These are phyloP conservation scores for Panagrolaimus sp. DNA, from an alignment of 1,140 invertebrate species.

Conservation along the genomic window DNA sequence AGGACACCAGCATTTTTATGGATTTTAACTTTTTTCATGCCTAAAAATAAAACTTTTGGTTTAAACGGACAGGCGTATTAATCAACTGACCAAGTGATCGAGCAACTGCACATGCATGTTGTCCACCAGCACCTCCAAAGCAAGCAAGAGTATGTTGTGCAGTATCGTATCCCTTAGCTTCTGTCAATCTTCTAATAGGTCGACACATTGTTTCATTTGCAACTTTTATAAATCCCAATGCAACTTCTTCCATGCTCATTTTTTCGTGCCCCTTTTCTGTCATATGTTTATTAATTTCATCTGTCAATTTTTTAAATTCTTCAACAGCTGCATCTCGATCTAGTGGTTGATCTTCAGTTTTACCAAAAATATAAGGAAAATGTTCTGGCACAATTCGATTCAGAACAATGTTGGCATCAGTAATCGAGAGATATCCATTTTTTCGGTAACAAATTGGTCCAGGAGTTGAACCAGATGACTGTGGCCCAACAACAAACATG, in stretches of 20 bases:
- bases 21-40: conserved; percentile 53
- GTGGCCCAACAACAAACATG: conserved; percentile 90
- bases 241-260: conserved; percentile 71
- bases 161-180: conserved; percentile 90
- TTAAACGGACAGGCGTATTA: too few species aligned
- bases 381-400: conserved; percentile 87
- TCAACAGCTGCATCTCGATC: conserved; percentile 66
- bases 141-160: conserved; percentile 83
- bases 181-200: conserved; percentile 79
- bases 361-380: conserved; percentile 95
- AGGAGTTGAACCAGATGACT: conserved; percentile 74
- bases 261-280: conserved; percentile 17
- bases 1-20: conserved; percentile 82
- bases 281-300: conserved; percentile 63
- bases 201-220: conserved; percentile 99
- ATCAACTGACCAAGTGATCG: conserved; percentile 69
- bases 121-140: conserved; percentile 96
- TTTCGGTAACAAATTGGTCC: conserved; percentile 92
- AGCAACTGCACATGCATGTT: conserved; percentile 95
- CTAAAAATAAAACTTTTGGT: conserved; percentile 22
- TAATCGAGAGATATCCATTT: conserved; percentile 82
- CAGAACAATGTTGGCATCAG: conserved; percentile 83
- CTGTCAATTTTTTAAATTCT: conserved; percentile 70
- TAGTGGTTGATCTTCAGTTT: conserved; percentile 77
- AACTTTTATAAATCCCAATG: conserved; percentile 90